Base-by-base conservation (phyloP, 1,140 invertebrate genomes). In the Artemia franciscana region DNA sequence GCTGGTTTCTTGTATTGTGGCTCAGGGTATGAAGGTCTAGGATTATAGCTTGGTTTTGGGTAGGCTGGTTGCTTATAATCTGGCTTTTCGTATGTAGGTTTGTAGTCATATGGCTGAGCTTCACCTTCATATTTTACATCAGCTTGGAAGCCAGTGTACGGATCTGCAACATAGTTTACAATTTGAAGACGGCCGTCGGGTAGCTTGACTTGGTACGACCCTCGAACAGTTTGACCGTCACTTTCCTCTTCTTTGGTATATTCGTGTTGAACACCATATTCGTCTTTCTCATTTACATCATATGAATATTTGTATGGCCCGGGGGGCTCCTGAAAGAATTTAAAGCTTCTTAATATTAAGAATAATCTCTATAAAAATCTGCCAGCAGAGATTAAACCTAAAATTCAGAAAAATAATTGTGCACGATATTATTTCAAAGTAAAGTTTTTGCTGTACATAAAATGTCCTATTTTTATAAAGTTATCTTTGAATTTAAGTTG, bases 61-160 rank as follows among this genome's bases (percentile, higher is more conserved):
- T 60, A 60, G 2, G 15, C 26, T 26, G 26, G 26, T 12, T 60
- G 24, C 28, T n/a, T 9, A 5, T 60, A 28, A 30, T 24, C 18
- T 21, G 26, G 26, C 12, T 28, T 30, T 26, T 9, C 60, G 24
- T 26, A 7, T 60, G 26, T 39, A 5, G 60, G 60, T 27, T 60
- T 60, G 26, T 60, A 26, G 26, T 60, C 60, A 5, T 26, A 30
- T 26, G 26, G 30, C 26, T 28, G 26, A 5, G 59, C 63, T 23
- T 65, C 66, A 0, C 67, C 67, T 57, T 67, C 67, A 39, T 67
- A 67, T 39, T 62, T 61, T 15, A 67, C 66, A 26, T 66, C 57
- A 24, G 64, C 64, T 12, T 61, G 9, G 60, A 61, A 67, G 18
- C 67, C 67, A 9, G 62, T 63, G 26, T 67, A 62, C 9, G 62